Conservation (phyloP, 2,797 vertebrate genomes). For the Bradypodion ventrale region DNA sequence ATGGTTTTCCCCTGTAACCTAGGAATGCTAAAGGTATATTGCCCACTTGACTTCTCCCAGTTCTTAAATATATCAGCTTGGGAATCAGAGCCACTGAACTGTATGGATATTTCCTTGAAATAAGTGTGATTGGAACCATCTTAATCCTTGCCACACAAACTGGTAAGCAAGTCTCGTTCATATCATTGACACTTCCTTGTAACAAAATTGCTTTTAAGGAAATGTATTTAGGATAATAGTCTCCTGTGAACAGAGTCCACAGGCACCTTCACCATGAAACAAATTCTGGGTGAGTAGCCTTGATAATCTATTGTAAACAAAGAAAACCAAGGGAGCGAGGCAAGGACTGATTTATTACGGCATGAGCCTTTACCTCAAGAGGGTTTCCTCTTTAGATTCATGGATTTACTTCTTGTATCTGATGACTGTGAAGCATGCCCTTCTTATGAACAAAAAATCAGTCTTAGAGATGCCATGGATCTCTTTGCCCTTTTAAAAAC, state of each 20-base stretch:
- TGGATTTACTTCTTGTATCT: neutral
- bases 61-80: neutral
- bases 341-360: neutral
- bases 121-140: neutral
- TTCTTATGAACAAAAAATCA: neutral
- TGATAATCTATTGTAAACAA: neutral
- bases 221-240: neutral
- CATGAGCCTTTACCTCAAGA: neutral
- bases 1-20: neutral
- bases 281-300: neutral
- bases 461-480: neutral
- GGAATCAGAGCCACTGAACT: neutral
- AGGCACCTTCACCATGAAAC: neutral
- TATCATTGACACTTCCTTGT: neutral
- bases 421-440: neutral
- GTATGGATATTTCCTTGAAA: neutral
- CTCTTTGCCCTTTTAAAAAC: neutral
- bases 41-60: neutral
- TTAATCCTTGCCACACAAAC: neutral
- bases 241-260: neutral
- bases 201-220: neutral
- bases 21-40: neutral
- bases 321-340: neutral
- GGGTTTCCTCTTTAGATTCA: neutral
- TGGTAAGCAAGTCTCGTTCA: neutral